Evolutionary conservation across 2,888 invertebrate species (phyloP).

Genomic region (Arenicola marina): DNA sequence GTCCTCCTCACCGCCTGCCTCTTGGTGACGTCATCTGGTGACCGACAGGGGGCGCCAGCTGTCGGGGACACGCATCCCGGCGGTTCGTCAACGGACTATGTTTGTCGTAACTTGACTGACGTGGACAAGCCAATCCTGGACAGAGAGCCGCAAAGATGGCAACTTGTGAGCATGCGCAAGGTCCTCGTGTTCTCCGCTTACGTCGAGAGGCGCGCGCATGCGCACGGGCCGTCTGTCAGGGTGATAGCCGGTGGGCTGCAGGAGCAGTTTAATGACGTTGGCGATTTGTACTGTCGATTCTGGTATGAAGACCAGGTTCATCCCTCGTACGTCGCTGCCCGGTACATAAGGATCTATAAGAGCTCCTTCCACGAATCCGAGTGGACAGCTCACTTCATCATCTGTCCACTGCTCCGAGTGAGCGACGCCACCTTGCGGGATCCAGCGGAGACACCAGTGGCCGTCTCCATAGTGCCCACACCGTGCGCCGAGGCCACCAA

Average conservation of each 20-base stretch:
- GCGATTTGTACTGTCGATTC: slow-evolving; percentile 24
- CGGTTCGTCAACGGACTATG: no score
- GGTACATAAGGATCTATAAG: background rate
- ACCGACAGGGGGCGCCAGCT: no score
- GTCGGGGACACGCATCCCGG: no score
- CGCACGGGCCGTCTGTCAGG: slow-evolving; percentile 25
- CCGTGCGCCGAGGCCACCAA: slow-evolving; percentile 14
- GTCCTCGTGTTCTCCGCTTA: slow-evolving; percentile 29
- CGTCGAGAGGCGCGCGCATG: slow-evolving; percentile 13
- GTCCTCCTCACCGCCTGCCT: no score
- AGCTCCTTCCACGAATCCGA: slow-evolving; percentile 1
- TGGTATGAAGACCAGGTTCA: slow-evolving; percentile 20
- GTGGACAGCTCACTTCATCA: no score
- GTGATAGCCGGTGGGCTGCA: slow-evolving; percentile 28
- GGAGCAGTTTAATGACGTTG: slow-evolving; percentile 19
- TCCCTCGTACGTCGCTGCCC: slow-evolving; percentile 8
- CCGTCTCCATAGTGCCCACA: slow-evolving; percentile 15
- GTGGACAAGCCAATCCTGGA: background rate
- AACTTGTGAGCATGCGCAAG: slow-evolving; percentile 15
- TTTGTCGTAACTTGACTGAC: no score
- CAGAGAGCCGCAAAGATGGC: slow-evolving; percentile 28
- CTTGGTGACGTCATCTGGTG: no score
- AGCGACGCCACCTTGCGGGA: background rate
- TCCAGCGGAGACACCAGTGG: slow-evolving; percentile 9
- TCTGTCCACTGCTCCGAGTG: no score